Percentiles rank a stretch among this genome's conserved stretches.
Conservation (phyloP, 2,888 invertebrate species). For the Epirrhoe tristata region DNA sequence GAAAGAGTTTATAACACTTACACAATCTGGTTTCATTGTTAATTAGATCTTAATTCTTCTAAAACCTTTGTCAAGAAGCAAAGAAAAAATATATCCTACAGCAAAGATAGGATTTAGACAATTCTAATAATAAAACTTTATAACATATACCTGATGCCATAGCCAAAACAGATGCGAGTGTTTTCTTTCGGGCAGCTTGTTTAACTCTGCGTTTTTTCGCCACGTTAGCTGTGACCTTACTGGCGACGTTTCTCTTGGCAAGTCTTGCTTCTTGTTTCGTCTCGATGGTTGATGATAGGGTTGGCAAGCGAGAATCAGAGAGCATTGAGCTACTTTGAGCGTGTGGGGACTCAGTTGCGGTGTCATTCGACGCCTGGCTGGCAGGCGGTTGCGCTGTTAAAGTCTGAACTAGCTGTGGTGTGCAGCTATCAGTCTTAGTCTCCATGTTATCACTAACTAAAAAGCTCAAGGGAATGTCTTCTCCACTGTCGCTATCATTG, state of each 20-base stretch:
- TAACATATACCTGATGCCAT: neutral
- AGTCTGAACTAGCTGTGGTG: neutral
- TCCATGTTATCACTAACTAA: neutral
- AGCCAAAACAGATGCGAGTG: neutral
- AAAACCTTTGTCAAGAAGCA: too few species aligned
- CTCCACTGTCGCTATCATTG: neutral
- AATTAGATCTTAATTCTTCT: too few species aligned
- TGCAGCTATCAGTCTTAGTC: neutral
- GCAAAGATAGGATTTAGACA: too few species aligned
- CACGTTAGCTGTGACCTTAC: neutral
- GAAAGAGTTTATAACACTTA: neutral
- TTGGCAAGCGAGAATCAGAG: neutral
- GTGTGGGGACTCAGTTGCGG: neutral
- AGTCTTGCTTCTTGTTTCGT: neutral
- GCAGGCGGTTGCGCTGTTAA: neutral
- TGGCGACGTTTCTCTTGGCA: neutral
- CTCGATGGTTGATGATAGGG: neutral
- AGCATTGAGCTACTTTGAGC: neutral
- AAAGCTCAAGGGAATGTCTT: neutral
- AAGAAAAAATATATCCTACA: too few species aligned
- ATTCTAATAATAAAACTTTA: neutral
- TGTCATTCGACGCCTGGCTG: neutral
- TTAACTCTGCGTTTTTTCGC: neutral
- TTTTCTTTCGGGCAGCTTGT: neutral
- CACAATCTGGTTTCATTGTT: neutral